Evolutionary conservation across 2,797 vertebrate species (phyloP).

Genomic region (Smutsia temminckii): DNA sequence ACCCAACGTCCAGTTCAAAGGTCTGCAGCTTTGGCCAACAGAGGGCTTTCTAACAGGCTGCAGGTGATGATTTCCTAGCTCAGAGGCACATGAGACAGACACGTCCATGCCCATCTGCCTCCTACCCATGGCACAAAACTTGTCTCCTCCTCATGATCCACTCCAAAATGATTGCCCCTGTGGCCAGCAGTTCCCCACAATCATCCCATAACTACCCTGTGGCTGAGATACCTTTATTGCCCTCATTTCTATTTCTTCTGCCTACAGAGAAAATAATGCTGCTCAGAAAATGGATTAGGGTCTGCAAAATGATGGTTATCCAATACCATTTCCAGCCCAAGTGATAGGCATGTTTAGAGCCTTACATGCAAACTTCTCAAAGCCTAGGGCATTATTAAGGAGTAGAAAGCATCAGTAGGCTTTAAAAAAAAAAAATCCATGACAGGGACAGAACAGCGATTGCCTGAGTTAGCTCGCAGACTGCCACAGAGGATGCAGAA

Average conservation of each 20-base stretch:
- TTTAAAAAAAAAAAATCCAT: not conserved
- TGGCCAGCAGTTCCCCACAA: not conserved
- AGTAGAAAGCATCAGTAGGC: not conserved
- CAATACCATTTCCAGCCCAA: constrained; percentile 33
- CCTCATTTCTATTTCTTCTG: constrained; percentile 30
- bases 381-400: not conserved
- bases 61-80: not conserved
- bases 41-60: not conserved
- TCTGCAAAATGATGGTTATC: constrained; percentile 1
- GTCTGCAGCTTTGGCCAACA: not conserved
- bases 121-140: not conserved
- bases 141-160: not conserved
- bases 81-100: not conserved
- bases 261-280: constrained; percentile 16
- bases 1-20: not conserved
- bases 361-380: constrained; percentile 10
- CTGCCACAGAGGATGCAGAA: not conserved
- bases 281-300: not conserved
- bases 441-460: not conserved
- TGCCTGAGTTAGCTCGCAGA: not conserved
- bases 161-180: not conserved
- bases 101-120: not conserved
- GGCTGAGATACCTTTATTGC: not conserved
- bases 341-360: not conserved
- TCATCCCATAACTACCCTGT: not conserved